phyloP scores from a whole-genome alignment of 1,140 invertebrate species.

The Gerris buenoi region DNA sequence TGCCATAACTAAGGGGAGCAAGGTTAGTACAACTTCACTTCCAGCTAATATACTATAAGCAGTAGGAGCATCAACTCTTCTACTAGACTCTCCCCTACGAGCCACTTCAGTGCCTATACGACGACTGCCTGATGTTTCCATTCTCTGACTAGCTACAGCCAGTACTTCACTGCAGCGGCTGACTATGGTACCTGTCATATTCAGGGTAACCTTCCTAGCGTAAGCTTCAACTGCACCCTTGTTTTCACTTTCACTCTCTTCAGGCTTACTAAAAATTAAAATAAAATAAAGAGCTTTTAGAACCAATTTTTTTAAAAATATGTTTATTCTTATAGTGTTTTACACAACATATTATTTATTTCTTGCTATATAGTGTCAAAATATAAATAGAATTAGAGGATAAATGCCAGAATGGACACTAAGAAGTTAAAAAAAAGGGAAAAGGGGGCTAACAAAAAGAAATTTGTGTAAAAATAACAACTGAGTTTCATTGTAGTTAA shows the following conservation, averaged over 20 bases:
- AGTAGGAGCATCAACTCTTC: conserved; percentile 43
- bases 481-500: too few species aligned
- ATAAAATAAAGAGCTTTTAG: too few species aligned
- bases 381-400: too few species aligned
- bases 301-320: too few species aligned
- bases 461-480: too few species aligned
- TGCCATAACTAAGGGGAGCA: conserved; percentile 62
- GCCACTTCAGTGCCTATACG: background rate
- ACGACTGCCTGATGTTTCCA: too few species aligned
- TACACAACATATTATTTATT: too few species aligned
- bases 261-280: conserved; percentile 43
- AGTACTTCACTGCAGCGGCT: conserved; percentile 55
- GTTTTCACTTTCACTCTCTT: conserved; percentile 44
- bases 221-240: conserved; percentile 52
- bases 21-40: conserved; percentile 50
- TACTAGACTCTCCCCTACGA: conserved; percentile 13
- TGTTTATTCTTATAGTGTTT: too few species aligned
- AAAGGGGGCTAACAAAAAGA: too few species aligned
- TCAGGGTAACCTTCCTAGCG: conserved; percentile 52
- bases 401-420: too few species aligned
- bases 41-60: conserved; percentile 38
- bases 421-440: too few species aligned
- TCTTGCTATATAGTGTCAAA: too few species aligned
- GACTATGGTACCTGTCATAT: conserved; percentile 54
- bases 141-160: conserved; percentile 35